Evolutionary conservation across 2,113 vertebrate species (phyloP).

Genomic region (Sapayoa aenigma): DNA sequence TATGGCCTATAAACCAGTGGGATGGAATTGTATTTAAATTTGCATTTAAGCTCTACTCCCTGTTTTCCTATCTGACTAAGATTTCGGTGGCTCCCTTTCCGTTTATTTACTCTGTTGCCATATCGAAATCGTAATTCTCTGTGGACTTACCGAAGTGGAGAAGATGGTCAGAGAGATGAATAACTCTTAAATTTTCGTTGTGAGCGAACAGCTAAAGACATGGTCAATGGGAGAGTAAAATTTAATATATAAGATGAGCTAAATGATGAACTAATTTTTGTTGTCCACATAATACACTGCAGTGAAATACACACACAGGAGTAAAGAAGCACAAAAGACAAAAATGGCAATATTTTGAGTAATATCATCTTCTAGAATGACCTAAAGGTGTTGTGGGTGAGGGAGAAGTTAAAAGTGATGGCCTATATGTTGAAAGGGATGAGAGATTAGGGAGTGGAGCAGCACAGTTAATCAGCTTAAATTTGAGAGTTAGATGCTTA

Average conservation of each 20-base stretch:
- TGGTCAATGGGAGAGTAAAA: not conserved
- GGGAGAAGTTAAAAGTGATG: not conserved
- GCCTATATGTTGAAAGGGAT: not conserved
- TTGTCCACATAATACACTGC: not conserved
- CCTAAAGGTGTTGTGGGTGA: not conserved
- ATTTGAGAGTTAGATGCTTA: not conserved
- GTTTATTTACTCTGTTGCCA: not conserved
- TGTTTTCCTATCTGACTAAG: not conserved
- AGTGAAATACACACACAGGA: not conserved
- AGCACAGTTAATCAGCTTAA: conserved; percentile 22
- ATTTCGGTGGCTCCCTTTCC: not conserved
- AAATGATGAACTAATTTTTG: not conserved
- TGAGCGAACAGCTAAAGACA: not conserved
- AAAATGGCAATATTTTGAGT: not conserved
- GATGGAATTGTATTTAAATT: not conserved
- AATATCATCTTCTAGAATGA: not conserved
- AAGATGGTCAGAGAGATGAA: not conserved
- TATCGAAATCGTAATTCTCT: not conserved
- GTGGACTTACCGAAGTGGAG: not conserved
- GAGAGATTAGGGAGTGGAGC: not conserved
- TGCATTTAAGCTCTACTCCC: not conserved
- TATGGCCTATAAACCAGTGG: not conserved
- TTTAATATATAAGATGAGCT: not conserved
- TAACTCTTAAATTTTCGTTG: not conserved
- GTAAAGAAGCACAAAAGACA: not conserved